A percentile compares a stretch with the other conserved stretches of the same genome.
Conservation (phyloP, 2,113 vertebrate species). For the Leucopsar rothschildi region DNA sequence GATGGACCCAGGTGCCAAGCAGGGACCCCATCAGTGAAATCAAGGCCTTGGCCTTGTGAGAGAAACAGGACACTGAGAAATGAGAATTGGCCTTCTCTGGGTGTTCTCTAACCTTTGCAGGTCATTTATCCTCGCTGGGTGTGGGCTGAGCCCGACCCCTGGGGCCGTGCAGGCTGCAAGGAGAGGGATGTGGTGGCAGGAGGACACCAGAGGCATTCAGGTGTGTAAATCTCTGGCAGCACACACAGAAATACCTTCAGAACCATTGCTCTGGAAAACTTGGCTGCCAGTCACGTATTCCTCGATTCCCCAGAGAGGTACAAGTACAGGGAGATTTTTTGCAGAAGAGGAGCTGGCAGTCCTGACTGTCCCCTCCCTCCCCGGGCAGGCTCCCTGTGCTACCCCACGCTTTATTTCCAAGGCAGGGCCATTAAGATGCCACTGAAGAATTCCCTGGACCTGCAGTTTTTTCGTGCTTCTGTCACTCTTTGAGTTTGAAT, state of each 20-base stretch:
- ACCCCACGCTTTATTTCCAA: background rate
- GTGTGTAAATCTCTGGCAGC: background rate
- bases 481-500: background rate
- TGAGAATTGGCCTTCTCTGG: background rate
- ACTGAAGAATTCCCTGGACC: background rate
- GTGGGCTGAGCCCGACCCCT: background rate
- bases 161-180: background rate
- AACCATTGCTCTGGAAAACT: background rate
- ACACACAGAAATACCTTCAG: background rate
- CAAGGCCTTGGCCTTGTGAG: background rate
- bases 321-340: background rate
- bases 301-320: background rate
- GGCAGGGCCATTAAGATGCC: background rate
- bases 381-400: background rate
- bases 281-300: background rate
- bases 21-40: background rate
- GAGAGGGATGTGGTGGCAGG: background rate
- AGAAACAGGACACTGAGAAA: background rate
- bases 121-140: background rate
- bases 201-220: background rate
- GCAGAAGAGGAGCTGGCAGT: background rate
- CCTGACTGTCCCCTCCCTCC: background rate
- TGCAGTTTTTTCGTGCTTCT: background rate
- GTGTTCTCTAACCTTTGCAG: background rate
- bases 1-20: background rate